Percentiles rank a stretch among this genome's conserved stretches.
phyloP scores from a whole-genome alignment of 2,113 vertebrate species.

The Gopherus flavomarginatus region DNA sequence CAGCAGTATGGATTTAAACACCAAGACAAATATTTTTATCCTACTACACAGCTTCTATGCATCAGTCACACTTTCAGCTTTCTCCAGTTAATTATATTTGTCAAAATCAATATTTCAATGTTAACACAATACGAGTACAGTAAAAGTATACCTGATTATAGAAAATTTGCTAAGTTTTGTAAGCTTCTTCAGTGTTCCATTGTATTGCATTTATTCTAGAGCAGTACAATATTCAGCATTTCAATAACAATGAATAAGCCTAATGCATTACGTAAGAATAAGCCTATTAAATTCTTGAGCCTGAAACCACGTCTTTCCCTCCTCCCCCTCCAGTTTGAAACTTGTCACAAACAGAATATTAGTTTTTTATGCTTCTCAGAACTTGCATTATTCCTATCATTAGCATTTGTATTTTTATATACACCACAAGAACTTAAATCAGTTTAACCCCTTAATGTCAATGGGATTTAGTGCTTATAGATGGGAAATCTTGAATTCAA shows the following conservation, averaged over 20 bases:
- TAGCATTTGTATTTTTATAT: not conserved
- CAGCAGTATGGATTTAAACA: not conserved
- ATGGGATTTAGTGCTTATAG: not conserved
- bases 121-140: constrained; percentile 1
- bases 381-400: not conserved
- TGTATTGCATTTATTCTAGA: constrained; percentile 51
- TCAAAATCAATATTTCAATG: not conserved
- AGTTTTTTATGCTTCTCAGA: constrained; percentile 13
- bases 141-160: constrained; percentile 61
- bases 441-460: not conserved
- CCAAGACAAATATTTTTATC: not conserved
- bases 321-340: constrained; percentile 53
- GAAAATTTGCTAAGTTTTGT: constrained; percentile 14
- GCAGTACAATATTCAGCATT: constrained; percentile 54
- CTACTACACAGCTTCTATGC: not conserved
- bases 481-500: not conserved
- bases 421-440: not conserved
- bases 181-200: constrained; percentile 55
- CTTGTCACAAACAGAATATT: constrained; percentile 16
- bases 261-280: constrained; percentile 71
- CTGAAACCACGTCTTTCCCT: constrained; percentile 44
- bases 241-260: constrained; percentile 65
- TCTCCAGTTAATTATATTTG: not conserved
- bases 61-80: not conserved
- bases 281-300: constrained; percentile 70